Evolutionary conservation across 2,113 vertebrate genomes (phyloP).

Genomic region (Leucoraja erinaceus): DNA sequence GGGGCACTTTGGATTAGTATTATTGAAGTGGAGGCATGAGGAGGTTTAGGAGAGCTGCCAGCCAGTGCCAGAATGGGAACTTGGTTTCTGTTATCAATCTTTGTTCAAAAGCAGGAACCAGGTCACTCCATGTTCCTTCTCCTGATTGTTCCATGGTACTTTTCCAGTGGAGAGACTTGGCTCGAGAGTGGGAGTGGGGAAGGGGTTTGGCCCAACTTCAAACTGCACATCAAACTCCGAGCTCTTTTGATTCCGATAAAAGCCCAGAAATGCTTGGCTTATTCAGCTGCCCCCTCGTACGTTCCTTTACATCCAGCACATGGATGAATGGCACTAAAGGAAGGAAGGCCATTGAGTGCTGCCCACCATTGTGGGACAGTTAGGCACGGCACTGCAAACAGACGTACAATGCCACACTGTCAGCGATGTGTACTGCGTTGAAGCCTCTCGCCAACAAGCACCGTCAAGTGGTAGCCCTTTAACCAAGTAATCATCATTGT

Average conservation of each 20-base stretch:
- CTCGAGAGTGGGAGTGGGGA: too few relatives aligned
- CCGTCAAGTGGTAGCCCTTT: background rate
- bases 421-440: background rate
- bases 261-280: background rate
- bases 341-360: background rate
- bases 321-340: background rate
- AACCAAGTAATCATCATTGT: background rate
- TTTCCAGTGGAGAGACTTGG: background rate
- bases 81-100: background rate
- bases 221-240: background rate
- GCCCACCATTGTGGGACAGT: background rate
- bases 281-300: background rate
- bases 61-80: background rate
- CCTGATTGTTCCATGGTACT: too few relatives aligned
- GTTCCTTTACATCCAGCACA: background rate
- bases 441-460: background rate
- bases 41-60: background rate
- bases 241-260: background rate
- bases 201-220: background rate
- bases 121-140: background rate
- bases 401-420: background rate
- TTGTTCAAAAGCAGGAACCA: background rate
- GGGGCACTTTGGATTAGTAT: too few relatives aligned
- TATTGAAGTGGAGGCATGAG: too few relatives aligned
- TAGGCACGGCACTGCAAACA: background rate